Percentiles rank a stretch among this genome's conserved stretches.
phyloP scores from a whole-genome alignment of 1,140 invertebrate genomes.

The Drosophila orosa region DNA sequence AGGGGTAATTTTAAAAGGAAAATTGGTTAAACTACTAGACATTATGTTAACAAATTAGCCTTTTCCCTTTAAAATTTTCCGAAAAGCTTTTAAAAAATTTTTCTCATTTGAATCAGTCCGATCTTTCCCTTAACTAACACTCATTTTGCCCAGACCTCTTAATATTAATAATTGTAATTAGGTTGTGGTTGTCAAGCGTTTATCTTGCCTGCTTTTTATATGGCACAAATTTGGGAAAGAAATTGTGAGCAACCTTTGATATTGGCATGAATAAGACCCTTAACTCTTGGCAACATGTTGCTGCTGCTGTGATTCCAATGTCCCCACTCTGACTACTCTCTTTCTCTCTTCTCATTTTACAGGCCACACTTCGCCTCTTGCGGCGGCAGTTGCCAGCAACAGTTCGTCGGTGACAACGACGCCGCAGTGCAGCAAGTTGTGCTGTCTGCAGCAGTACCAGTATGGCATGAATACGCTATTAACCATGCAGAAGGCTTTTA shows the following conservation, averaged over 20 bases:
- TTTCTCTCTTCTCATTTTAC: constrained; percentile 14
- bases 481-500: constrained; percentile 34
- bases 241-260: not conserved
- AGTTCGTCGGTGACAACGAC: constrained; percentile 60
- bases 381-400: constrained; percentile 76
- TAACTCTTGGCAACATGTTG: constrained; percentile 59
- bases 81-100: not conserved
- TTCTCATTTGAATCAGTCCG: no score
- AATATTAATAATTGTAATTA: not conserved
- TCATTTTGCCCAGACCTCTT: no score
- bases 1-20: not conserved
- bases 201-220: not conserved
- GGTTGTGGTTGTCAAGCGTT: not conserved
- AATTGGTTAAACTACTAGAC: no score
- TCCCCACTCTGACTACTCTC: constrained; percentile 11
- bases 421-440: constrained; percentile 64
- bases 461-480: constrained; percentile 25
- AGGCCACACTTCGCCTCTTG: constrained; percentile 77
- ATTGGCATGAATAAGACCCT: not conserved
- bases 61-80: not conserved
- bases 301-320: constrained; percentile 1
- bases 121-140: not conserved
- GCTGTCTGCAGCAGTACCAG: constrained; percentile 54
- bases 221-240: not conserved
- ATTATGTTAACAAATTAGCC: no score